phyloP scores from a whole-genome alignment of 2,888 invertebrate genomes.

The Polydrusus tereticollis region DNA sequence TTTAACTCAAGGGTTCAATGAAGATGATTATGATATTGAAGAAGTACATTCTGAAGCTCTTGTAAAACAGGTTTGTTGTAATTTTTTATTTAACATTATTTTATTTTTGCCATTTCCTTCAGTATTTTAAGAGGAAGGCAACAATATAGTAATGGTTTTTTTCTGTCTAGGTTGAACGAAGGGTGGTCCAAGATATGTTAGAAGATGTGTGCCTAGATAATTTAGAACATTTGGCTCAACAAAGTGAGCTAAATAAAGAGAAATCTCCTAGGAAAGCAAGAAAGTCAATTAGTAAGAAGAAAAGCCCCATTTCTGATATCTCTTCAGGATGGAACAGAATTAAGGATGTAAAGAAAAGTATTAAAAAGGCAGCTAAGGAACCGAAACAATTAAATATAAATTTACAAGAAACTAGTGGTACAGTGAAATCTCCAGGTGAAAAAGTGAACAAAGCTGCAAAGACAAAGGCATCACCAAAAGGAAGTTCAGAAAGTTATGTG shows the following conservation, averaged over 20 bases:
- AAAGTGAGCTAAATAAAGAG: conserved; percentile 5
- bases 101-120: background rate
- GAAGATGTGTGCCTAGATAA: conserved; percentile 59
- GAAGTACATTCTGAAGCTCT: conserved; percentile 40
- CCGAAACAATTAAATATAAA: conserved; percentile 39
- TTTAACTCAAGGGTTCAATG: conserved; percentile 30
- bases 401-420: conserved; percentile 16
- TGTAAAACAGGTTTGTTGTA: conserved; percentile 32
- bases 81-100: background rate
- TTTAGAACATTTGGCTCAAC: conserved; percentile 51
- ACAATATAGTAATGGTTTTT: too few relatives aligned
- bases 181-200: conserved; percentile 55
- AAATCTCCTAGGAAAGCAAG: background rate
- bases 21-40: conserved; percentile 40
- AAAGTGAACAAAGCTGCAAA: background rate
- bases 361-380: conserved; percentile 19
- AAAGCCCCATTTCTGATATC: background rate
- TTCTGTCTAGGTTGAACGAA: conserved; percentile 48
- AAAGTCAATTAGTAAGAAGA: background rate
- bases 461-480: background rate
- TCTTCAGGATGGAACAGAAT: conserved; percentile 36
- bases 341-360: conserved; percentile 29
- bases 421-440: background rate
- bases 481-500: background rate
- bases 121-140: too few relatives aligned